Evolutionary conservation across 2,888 invertebrate genomes (phyloP), one percentile per base, ranked within the genome.

Genomic region (Diarsia brunnea): DNA sequence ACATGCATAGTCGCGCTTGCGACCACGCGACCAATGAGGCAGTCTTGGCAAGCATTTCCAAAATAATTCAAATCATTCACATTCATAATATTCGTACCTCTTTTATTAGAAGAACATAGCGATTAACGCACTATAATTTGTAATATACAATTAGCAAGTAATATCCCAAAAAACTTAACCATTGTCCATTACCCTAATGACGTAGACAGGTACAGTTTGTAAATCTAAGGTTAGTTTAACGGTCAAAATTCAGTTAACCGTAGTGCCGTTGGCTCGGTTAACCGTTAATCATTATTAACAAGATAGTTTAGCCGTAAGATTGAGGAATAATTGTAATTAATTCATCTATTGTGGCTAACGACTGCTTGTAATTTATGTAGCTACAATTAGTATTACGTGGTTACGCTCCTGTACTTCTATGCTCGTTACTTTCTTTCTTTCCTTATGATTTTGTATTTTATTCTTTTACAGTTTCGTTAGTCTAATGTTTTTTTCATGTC

Each of bases 271-370:
- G 86, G 73, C 78, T 78, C 69, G 49, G 58, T 27, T 64, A 72
- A 86, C 87, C 88, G 87, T 87, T 87, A 87, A 73, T 73, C 51
- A 81, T 85, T 84, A 81, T 78, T 88, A 87, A 84, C 86, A 53
- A 87, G 80, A 87, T 79, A 84, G 82, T 82, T 88, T 84, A 84
- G 75, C 75, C 31, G 84, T 81, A 79, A 84, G 80, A 87, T 87
- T 86, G 84, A 84, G 73, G 79, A 74, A 75, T 87, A 84, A 82
- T 84, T 76, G 84, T 88, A 86, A 87, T 86, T 87, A 82, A 88
- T 86, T 82, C 75, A 79, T 74, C 70, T 77, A 69, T 86, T 81
- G 80, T 87, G 63, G 75, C 64, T 81, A 70, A 82, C 68, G 58
- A 78, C 53, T 80, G 64, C 49, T 43, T 60, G 45, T 47, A 61